phyloP scores from a whole-genome alignment of 2,113 vertebrate species.

The Gasterosteus aculeatus region DNA sequence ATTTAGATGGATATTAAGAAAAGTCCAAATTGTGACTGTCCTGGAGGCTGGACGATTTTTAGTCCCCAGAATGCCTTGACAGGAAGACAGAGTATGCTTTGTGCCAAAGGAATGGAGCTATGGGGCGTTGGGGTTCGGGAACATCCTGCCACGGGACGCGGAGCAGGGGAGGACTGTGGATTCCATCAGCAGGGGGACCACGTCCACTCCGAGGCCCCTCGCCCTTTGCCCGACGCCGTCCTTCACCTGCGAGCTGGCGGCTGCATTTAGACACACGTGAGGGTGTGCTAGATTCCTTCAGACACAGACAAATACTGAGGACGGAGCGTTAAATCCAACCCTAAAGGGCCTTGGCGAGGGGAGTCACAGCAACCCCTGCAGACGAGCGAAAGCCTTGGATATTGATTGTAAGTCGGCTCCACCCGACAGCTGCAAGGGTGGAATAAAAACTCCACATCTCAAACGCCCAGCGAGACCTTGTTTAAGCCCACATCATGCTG shows the following conservation, averaged over 20 bases:
- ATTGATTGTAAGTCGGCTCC: slow-evolving; percentile 32
- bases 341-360: slow-evolving; percentile 31
- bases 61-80: not conserved
- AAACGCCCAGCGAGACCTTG: not conserved
- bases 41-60: not conserved
- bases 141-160: slow-evolving; percentile 7
- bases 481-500: not conserved
- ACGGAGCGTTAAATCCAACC: slow-evolving; percentile 35
- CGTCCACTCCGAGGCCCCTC: slow-evolving; percentile 41
- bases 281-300: not conserved
- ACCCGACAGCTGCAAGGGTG: not conserved
- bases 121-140: slow-evolving; percentile 5
- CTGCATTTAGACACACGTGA: slow-evolving; percentile 38
- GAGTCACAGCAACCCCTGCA: slow-evolving; percentile 13
- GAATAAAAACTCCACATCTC: slow-evolving; percentile 2
- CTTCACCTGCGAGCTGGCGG: slow-evolving; percentile 41
- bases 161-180: slow-evolving; percentile 27
- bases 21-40: not conserved
- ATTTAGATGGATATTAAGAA: no score
- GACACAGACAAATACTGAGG: slow-evolving; percentile 9
- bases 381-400: slow-evolving; percentile 23
- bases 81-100: not conserved
- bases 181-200: slow-evolving; percentile 60
- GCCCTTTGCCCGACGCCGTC: slow-evolving; percentile 43
- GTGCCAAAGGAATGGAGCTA: slow-evolving; percentile 9